Base-by-base conservation (phyloP, 1,140 invertebrate genomes). In the Bombus vancouverensis region DNA sequence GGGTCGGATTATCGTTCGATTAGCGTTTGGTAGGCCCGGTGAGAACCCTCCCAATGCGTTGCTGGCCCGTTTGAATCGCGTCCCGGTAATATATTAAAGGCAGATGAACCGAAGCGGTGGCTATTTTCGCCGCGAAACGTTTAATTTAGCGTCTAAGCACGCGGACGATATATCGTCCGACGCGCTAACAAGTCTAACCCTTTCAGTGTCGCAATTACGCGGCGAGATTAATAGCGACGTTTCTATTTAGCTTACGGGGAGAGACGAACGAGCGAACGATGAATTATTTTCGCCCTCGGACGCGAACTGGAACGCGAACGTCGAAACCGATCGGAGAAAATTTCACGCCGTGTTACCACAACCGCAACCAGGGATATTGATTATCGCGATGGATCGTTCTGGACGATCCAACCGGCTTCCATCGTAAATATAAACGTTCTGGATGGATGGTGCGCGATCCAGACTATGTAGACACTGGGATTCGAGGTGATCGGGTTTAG, bases 181-280 rank as follows among this genome's bases (percentile, higher is more conserved):
- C 83, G 53, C 83, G 83, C 83, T 84, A 84, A 84, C 83, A 84
- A 84, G 83, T 84, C 76, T 84, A 84, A 84, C 83, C 83, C 83
- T 84, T 79, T 84, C 83, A 84, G 83, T 84, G 83, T 84, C 75
- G 83, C 76, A 84, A 84, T 84, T 84, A 84, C 83, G 83, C 57
- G 83, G 28, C 76, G 83, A 84, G 83, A 84, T 84, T 84, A 84
- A 84, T 84, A 79, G 83, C 83, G 83, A 84, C 83, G 83, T 84
- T 84, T 84, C 83, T 84, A 84, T 84, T 84, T 84, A 84, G 83
- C 76, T 59, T 34, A 71, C 53, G 83, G 83, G 76, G 68, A 80
- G 68, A 84, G 59, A 70, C 47, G 81, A 68, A 13, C 65, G 28
- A n/a, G 62, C 76, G 62, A 59, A 77, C 62, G 76, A 84, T 84